These are phyloP conservation scores for Valencia hispanica DNA, from an alignment of 2,797 vertebrate genomes.

Conservation along the genomic window DNA sequence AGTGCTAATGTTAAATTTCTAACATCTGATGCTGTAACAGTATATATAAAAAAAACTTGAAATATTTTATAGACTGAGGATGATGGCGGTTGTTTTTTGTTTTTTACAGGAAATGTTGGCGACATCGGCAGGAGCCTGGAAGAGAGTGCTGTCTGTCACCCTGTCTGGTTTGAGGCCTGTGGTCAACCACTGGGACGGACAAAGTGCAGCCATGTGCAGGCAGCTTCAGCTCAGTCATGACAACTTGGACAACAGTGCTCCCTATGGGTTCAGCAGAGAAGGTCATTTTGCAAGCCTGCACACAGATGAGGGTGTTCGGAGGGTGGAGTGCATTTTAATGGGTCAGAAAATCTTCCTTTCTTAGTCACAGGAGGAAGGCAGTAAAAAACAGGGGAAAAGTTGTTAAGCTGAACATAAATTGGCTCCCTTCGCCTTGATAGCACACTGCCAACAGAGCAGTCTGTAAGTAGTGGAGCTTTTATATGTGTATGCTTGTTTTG, in stretches of 20 bases:
- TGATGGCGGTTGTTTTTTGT: neutral
- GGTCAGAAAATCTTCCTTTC: slow-evolving; percentile 23
- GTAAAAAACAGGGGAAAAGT: neutral
- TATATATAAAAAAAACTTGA: neutral
- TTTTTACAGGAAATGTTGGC: neutral
- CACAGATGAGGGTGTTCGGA: slow-evolving; percentile 26
- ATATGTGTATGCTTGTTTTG: slow-evolving; percentile 37
- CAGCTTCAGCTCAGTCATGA: slow-evolving; percentile 32
- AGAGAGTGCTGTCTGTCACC: slow-evolving; percentile 44
- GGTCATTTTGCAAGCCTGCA: slow-evolving; percentile 36
- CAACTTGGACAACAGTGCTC: slow-evolving; percentile 74
- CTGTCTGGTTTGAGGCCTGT: slow-evolving; percentile 58
- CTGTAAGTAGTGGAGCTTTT: slow-evolving; percentile 18
- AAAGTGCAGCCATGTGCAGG: slow-evolving; percentile 46
- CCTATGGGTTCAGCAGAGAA: slow-evolving; percentile 66
- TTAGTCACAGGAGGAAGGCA: slow-evolving; percentile 2
- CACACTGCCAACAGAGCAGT: slow-evolving; percentile 13
- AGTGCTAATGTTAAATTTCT: neutral
- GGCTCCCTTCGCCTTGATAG: slow-evolving; percentile 4
- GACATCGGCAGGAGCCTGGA: slow-evolving; percentile 13
- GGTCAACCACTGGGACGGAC: slow-evolving; percentile 49
- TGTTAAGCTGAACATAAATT: slow-evolving; percentile 12
- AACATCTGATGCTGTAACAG: neutral
- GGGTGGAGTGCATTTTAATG: slow-evolving; percentile 38
- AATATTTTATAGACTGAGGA: neutral